phyloP scores from a whole-genome alignment of 2,113 vertebrate genomes.

The Tupaia tana region DNA sequence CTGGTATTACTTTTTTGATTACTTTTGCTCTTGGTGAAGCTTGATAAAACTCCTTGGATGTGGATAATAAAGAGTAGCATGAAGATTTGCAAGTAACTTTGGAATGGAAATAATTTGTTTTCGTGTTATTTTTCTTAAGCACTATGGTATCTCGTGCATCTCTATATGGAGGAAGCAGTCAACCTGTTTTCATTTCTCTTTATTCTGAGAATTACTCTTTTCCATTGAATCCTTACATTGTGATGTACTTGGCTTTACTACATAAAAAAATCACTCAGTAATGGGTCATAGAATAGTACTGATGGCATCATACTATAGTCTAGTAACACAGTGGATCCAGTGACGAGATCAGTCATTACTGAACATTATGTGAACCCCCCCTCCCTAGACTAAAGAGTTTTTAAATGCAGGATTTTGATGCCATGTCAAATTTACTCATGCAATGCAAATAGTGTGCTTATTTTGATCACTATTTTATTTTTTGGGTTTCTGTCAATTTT shows the following conservation, averaged over 20 bases:
- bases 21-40: not conserved
- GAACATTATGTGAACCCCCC: not conserved
- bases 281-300: not conserved
- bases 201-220: not conserved
- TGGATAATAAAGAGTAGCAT: not conserved
- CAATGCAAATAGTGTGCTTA: not conserved
- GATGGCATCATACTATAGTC: not conserved
- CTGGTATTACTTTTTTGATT: not conserved
- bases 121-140: slow-evolving; percentile 22
- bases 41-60: not conserved
- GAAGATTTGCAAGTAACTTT: slow-evolving; percentile 19
- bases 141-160: not conserved
- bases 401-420: not conserved
- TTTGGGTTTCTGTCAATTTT: not conserved
- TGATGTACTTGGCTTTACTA: not conserved
- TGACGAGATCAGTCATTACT: not conserved
- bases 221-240: not conserved
- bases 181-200: not conserved
- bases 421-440: not conserved
- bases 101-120: not conserved
- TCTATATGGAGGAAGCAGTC: not conserved
- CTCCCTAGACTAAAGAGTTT: not conserved
- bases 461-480: slow-evolving; percentile 38
- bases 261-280: not conserved
- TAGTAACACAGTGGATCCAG: not conserved